Evolutionary conservation across 2,797 vertebrate genomes (phyloP).

Genomic region (Lacerta bilineata): DNA sequence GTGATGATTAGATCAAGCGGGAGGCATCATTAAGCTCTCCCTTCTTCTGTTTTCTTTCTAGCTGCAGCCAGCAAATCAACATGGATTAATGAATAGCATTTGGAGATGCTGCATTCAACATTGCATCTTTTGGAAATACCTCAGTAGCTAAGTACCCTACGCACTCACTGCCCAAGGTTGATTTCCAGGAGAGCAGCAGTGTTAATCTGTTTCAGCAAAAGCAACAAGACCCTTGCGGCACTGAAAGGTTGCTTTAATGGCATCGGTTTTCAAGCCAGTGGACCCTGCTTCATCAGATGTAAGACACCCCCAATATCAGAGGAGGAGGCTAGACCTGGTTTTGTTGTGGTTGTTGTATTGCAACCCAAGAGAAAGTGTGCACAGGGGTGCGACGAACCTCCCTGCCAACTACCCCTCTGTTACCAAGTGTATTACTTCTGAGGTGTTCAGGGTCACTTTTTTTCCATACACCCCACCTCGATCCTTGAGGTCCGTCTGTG

Average conservation of each 20-base stretch:
- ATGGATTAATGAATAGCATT: conserved; percentile 57
- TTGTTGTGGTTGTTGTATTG: neutral
- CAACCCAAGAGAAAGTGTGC: neutral
- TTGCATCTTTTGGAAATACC: conserved; percentile 49
- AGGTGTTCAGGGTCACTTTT: too few relatives aligned
- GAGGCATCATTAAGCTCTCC: conserved; percentile 48
- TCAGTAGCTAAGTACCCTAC: neutral
- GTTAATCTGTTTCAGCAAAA: neutral
- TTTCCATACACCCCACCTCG: too few relatives aligned
- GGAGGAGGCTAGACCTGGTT: neutral
- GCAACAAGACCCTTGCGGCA: neutral
- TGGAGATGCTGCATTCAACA: conserved; percentile 51
- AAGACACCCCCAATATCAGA: neutral
- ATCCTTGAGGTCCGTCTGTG: too few relatives aligned
- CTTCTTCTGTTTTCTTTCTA: conserved; percentile 49
- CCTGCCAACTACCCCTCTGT: too few relatives aligned
- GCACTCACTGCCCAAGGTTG: neutral
- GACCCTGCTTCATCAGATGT: too few relatives aligned
- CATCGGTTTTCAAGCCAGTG: too few relatives aligned
- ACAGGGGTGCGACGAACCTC: too few relatives aligned
- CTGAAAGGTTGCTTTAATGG: too few relatives aligned
- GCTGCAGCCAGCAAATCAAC: conserved; percentile 53
- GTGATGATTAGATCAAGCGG: conserved; percentile 62
- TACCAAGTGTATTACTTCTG: too few relatives aligned
- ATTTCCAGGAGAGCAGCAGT: neutral